Conservation (phyloP, 1,140 invertebrate genomes). For the Chelonus insularis region DNA sequence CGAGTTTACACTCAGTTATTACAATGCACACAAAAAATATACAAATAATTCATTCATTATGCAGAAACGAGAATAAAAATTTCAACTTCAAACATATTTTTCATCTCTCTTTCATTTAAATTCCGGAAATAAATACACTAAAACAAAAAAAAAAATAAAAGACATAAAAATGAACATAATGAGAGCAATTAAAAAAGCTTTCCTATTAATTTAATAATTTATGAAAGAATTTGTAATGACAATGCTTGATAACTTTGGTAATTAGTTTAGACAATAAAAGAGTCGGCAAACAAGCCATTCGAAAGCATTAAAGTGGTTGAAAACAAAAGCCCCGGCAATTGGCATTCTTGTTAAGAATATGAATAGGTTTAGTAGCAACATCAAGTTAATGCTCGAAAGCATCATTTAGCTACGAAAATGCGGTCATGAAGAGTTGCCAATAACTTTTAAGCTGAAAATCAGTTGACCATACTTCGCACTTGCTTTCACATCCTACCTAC, state of each 20-base stretch:
- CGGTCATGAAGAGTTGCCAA: constrained; percentile 5
- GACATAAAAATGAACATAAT: too few species aligned
- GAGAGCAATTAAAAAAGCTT: too few species aligned
- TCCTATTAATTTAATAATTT: constrained; percentile 31
- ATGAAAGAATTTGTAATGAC: constrained; percentile 25
- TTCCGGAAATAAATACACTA: too few species aligned
- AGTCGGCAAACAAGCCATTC: constrained; percentile 2
- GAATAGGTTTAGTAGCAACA: neutral
- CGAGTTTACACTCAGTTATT: too few species aligned
- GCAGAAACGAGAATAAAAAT: too few species aligned
- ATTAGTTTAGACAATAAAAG: neutral
- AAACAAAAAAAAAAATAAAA: too few species aligned
- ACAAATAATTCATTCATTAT: too few species aligned
- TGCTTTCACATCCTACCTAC: neutral
- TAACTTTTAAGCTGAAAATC: neutral
- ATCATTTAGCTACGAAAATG: neutral
- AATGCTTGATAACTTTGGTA: neutral
- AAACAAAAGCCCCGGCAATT: constrained; percentile 10
- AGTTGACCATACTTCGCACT: neutral
- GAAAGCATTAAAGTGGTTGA: neutral
- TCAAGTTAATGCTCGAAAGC: neutral
- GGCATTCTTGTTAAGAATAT: neutral
- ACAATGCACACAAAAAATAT: too few species aligned
- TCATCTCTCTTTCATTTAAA: too few species aligned
- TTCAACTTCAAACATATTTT: too few species aligned